phyloP scores from a whole-genome alignment of 2,113 vertebrate species.

The Tringa solitaria region DNA sequence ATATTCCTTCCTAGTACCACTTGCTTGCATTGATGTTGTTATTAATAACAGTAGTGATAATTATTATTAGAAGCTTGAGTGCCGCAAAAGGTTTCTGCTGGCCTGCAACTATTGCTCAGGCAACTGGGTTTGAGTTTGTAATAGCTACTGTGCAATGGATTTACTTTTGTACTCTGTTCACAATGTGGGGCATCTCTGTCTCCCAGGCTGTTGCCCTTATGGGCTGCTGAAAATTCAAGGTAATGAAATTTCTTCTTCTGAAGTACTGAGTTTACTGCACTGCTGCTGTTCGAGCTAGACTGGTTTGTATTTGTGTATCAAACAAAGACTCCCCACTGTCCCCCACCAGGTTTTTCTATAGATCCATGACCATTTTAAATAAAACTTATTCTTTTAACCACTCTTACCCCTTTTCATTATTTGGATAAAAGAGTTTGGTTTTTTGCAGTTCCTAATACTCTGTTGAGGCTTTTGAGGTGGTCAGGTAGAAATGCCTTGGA shows the following conservation, averaged over 20 bases:
- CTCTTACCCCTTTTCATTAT: not conserved
- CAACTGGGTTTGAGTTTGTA: conserved; percentile 14
- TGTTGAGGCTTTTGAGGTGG: not conserved
- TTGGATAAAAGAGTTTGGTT: not conserved
- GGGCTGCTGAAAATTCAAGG: conserved; percentile 28
- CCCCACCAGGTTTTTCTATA: not conserved
- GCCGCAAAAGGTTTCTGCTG: conserved; percentile 22
- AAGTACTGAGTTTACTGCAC: not conserved
- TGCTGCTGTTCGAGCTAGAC: not conserved
- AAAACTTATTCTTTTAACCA: not conserved
- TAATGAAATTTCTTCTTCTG: conserved; percentile 26
- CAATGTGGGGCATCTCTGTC: not conserved
- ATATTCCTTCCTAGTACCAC: not conserved
- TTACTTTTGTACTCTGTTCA: not conserved
- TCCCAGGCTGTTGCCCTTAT: not conserved
- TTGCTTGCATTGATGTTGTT: not conserved
- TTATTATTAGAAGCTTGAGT: conserved; percentile 13
- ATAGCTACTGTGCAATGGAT: not conserved
- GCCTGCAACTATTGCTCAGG: conserved; percentile 13
- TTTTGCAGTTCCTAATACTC: not conserved
- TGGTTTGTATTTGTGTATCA: not conserved
- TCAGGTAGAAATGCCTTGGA: not conserved
- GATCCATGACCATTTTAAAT: not conserved
- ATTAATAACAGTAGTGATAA: conserved; percentile 8
- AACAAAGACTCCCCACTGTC: not conserved